Base-by-base conservation (phyloP, 2,888 invertebrate species). In the Leptura quadrifasciata region DNA sequence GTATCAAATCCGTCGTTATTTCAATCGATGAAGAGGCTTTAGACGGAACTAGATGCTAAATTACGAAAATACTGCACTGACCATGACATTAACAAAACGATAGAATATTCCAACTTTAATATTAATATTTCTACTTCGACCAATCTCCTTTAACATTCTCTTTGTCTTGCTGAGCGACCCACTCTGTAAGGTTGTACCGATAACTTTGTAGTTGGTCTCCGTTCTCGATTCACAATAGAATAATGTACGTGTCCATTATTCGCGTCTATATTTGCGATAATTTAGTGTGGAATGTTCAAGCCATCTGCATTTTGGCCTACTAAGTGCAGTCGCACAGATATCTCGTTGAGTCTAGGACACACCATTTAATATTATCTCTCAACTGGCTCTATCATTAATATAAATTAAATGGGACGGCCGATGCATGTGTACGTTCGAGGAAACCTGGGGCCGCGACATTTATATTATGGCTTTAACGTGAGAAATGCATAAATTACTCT, bases 271-370 rank as follows among this genome's bases (percentile, higher is more conserved):
- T 72, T 64, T n/a, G 72, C 63, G 63, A 72, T 72, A 72, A 63
- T 58, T 54, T 18, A 20, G 24, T 27, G 63, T 31, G 72, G 63
- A 63, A 72, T 60, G 63, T 57, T 15, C 55, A 64, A 72, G 54
- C 63, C 72, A 72, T 72, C 72, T 57, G 72, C 72, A 72, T 72
- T 64, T 72, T 54, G 72, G 61, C 64, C 72, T 31, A 72, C 72
- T 54, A 72, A 72, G n/a, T 31, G 61, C 39, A 20, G 9, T 31
- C 20, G 63, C 20, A 24, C n/a, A 54, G 35, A 63, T 72, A 52
- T 54, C 55, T 64, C 21, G 72, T 72, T 54, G 72, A 57, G 54
- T 64, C 72, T 72, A 63, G 39, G 72, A 52, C 72, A 64, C 31
- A 15, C 63, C 72, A 63, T 72, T 64, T 72, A 55, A 64, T 55